Evolutionary conservation across 64 coral and sea anemone species (phyloP), one percentile per base, ranked within the genome.

Genomic region (Acropora yongei): DNA sequence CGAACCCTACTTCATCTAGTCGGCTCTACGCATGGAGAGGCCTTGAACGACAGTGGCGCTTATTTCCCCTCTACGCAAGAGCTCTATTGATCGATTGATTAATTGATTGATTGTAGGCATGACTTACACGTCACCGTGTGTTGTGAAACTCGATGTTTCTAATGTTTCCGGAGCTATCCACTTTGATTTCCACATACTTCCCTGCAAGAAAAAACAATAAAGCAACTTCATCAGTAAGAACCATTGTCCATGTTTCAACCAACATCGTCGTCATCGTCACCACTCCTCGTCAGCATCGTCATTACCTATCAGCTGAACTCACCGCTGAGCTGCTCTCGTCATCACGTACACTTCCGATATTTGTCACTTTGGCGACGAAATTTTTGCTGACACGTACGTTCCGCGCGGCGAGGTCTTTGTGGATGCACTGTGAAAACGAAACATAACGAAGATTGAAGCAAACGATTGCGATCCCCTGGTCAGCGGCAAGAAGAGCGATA

Each of bases 161-260:
- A 93, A 55, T 39, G 39, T 72, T 50, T 93, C 91, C 18, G 83
- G 91, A 17, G 91, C 57, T 84, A 93, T 93, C 91, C 91, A 93
- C 61, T 77, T 86, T 61, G 48, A 46, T 71, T 2, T 47, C 44
- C 49, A 5, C 49, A 77, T 65, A 19, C 51, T 88, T 77, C 49
- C 86, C 86, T 88, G 16, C 4, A 2, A 87, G 20, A 30, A 8
- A 11, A 55, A 4, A 43, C 2, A 61, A 48, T 12, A 78, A 17
- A 47, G 13, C 1, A 48, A 11, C 1, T 47, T 18, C 3, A 48
- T 20, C 0, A 3, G 16, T 63, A 14, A 63, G 10, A 63, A 63
- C 2, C 60, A 46, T 0, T 10, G 16, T 48, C 44, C 42, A 11
- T 75, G 9, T 1, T 45, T 42, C 51, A 8, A 45, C 10, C 74